Percentiles rank a stretch among this genome's conserved stretches.
Evolutionary conservation across 2,888 invertebrate species (phyloP).

Genomic region (Ennomos fuscantarius): DNA sequence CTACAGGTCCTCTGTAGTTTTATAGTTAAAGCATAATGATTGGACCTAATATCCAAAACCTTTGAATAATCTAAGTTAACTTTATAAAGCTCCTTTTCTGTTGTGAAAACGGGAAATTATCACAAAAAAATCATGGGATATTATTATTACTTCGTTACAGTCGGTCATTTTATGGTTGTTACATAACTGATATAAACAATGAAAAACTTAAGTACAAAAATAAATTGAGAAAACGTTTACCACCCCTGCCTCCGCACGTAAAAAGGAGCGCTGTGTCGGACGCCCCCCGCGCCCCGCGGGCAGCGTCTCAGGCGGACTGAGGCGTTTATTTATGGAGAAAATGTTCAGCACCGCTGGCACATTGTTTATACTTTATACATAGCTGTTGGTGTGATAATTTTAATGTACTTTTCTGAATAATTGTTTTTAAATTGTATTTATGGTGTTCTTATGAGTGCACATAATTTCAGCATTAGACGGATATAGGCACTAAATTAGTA

Average conservation of each 20-base stretch:
- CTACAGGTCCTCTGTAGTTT: too few relatives aligned
- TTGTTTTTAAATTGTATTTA: slow-evolving; percentile 12
- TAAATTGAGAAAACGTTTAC: slow-evolving; percentile 52
- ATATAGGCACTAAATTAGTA: too few relatives aligned
- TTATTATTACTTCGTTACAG: not conserved
- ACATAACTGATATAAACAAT: not conserved
- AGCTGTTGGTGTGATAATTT: slow-evolving; percentile 17
- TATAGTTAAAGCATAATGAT: too few relatives aligned
- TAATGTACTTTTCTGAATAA: slow-evolving; percentile 18
- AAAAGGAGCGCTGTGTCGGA: slow-evolving; percentile 83
- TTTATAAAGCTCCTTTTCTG: too few relatives aligned
- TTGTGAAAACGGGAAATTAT: too few relatives aligned
- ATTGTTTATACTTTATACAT: slow-evolving; percentile 18
- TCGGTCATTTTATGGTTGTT: slow-evolving; percentile 36
- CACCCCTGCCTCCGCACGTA: slow-evolving; percentile 67
- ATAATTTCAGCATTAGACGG: too few relatives aligned
- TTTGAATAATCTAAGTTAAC: too few relatives aligned
- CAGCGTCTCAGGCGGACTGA: slow-evolving; percentile 66
- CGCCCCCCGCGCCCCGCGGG: slow-evolving; percentile 64
- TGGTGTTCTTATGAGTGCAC: not conserved
- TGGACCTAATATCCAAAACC: too few relatives aligned
- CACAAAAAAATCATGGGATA: too few relatives aligned
- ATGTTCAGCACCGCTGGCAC: slow-evolving; percentile 22
- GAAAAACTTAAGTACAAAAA: not conserved
- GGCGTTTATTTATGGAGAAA: slow-evolving; percentile 33